Evolutionary conservation across 53 echinoderm and acorn worm genomes (phyloP).

Genomic region (Apostichopus leukothele): DNA sequence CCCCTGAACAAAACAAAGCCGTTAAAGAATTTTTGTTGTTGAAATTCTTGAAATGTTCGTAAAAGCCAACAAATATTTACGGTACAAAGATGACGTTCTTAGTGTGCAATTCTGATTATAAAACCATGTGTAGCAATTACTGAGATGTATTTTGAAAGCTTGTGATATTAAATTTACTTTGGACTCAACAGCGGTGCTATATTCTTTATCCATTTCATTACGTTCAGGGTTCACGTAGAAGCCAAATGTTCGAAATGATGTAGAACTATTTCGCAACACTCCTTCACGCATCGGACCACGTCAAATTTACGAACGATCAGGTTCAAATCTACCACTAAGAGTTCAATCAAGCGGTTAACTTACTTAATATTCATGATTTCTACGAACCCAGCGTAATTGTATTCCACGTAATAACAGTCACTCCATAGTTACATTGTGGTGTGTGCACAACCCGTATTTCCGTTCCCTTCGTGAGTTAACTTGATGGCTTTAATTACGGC

Average conservation of each 20-base stretch:
- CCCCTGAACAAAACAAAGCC: too few species aligned
- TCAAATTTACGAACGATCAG: too few species aligned
- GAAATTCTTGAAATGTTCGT: too few species aligned
- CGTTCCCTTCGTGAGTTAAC: background rate
- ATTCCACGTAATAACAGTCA: constrained; percentile 33
- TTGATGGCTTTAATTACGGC: too few species aligned
- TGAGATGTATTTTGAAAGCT: too few species aligned
- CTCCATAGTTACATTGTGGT: constrained; percentile 8
- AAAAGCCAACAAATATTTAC: too few species aligned
- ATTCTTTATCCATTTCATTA: background rate
- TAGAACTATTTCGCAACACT: background rate
- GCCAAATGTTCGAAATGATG: constrained; percentile 13
- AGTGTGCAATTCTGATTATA: too few species aligned
- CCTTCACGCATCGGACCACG: background rate
- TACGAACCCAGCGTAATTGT: constrained; percentile 32
- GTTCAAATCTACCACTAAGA: background rate
- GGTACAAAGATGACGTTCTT: too few species aligned
- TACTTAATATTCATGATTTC: constrained; percentile 42
- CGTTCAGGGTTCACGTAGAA: background rate
- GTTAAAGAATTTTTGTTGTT: too few species aligned
- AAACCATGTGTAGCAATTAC: too few species aligned
- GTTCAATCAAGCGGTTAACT: constrained; percentile 29
- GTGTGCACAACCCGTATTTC: constrained; percentile 3
- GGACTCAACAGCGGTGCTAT: too few species aligned
- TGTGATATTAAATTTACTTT: too few species aligned